Percentiles rank a stretch among this genome's conserved stretches.
These are phyloP conservation scores for Cataglyphis cursor DNA, from an alignment of 2,888 invertebrate species.

Conservation along the genomic window DNA sequence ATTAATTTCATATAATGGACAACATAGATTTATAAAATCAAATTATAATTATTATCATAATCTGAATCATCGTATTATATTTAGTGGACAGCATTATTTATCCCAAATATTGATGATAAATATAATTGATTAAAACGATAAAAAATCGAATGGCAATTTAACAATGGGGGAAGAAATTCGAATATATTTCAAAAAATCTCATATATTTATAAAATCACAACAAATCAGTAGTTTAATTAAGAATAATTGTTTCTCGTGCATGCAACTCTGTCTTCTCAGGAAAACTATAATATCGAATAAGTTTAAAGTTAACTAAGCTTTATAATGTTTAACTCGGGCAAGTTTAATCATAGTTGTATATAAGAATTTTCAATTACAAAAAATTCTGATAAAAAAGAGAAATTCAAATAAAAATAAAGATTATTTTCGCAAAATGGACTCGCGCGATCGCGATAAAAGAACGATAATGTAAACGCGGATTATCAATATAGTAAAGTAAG, in stretches of 20 bases:
- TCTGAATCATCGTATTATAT: constrained; percentile 7
- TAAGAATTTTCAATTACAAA: constrained; percentile 43
- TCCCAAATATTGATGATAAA: neutral
- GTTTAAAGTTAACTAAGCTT: neutral
- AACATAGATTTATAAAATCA: constrained; percentile 37
- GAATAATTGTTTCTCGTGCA: neutral
- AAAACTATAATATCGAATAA: neutral
- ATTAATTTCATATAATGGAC: constrained; percentile 27
- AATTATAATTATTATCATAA: constrained; percentile 17
- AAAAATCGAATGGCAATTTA: neutral
- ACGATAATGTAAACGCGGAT: neutral
- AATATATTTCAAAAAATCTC: neutral
- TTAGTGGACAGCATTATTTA: neutral
- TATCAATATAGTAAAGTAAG: constrained; percentile 26
- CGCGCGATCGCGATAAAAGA: constrained; percentile 54
- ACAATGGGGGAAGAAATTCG: neutral
- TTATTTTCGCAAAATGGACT: constrained; percentile 74
- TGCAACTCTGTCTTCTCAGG: neutral
- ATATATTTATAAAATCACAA: neutral
- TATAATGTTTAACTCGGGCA: neutral
- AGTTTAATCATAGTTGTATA: constrained; percentile 28
- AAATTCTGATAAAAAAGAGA: constrained; percentile 54
- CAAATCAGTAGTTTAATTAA: constrained; percentile 12
- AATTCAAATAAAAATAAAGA: constrained; percentile 58
- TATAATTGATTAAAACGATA: neutral